phyloP scores from a whole-genome alignment of 2,113 vertebrate genomes.

The Mus pahari region DNA sequence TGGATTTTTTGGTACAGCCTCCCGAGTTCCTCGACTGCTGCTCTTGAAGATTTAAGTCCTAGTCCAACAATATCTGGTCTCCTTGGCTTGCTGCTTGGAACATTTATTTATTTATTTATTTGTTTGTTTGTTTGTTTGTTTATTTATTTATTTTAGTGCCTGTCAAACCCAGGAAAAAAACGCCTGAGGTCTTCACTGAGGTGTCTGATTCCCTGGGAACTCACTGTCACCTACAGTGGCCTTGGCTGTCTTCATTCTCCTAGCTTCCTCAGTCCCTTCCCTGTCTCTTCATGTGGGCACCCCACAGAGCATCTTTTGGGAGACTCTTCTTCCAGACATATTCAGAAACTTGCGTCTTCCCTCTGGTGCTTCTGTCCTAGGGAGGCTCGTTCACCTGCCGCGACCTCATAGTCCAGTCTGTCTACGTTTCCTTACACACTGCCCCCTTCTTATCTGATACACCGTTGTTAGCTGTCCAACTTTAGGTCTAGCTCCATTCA shows the following conservation, averaged over 20 bases:
- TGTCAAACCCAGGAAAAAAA: not conserved
- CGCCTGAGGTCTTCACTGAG: rapidly evolving
- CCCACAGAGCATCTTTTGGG: no score
- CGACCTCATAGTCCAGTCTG: not conserved
- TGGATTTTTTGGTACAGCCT: rapidly evolving
- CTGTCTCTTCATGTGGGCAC: not conserved
- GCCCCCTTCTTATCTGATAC: rapidly evolving
- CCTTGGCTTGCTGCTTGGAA: no score
- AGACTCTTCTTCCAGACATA: not conserved
- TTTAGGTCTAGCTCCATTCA: not conserved
- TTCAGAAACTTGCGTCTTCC: no score
- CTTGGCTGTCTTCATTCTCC: not conserved
- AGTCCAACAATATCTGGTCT: rapidly evolving
- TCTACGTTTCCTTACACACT: not conserved
- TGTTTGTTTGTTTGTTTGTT: no score
- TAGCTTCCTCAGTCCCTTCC: not conserved
- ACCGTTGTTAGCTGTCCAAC: no score
- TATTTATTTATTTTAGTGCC: no score
- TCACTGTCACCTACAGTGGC: rapidly evolving
- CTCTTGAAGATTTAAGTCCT: not conserved
- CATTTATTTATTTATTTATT: no score
- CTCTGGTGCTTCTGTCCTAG: not conserved
- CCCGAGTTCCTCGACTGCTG: not conserved
- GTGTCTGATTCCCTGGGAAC: rapidly evolving
- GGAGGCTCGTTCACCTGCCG: not conserved